phyloP scores from a whole-genome alignment of 2,113 vertebrate species.

The Agelaius phoeniceus region DNA sequence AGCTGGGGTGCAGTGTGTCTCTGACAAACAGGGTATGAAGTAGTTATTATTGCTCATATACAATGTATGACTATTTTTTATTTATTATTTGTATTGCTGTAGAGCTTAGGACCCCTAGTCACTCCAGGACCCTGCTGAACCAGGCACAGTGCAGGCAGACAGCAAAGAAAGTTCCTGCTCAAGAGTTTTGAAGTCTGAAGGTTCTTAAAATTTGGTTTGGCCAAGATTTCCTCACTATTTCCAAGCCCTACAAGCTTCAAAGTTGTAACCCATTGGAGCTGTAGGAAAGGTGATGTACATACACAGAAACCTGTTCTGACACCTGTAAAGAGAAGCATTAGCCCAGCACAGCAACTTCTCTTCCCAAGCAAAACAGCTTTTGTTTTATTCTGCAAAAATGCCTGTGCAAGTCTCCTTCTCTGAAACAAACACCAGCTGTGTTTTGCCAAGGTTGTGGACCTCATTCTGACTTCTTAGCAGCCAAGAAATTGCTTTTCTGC shows the following conservation, averaged over 20 bases:
- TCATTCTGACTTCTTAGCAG: slow-evolving; percentile 6
- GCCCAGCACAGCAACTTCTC: neutral
- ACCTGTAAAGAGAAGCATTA: neutral
- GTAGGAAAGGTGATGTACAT: neutral
- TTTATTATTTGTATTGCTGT: slow-evolving; percentile 56
- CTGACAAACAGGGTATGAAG: slow-evolving; percentile 36
- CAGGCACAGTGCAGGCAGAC: slow-evolving; percentile 48
- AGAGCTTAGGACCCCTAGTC: slow-evolving; percentile 53
- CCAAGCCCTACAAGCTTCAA: neutral
- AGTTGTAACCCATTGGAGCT: neutral
- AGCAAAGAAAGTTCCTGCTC: neutral
- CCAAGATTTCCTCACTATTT: neutral
- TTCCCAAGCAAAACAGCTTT: neutral
- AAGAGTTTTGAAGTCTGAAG: neutral
- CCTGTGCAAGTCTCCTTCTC: neutral
- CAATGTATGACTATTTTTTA: slow-evolving; percentile 2
- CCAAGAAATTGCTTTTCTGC: slow-evolving; percentile 35
- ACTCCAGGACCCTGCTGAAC: neutral
- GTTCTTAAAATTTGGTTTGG: neutral
- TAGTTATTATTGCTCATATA: neutral
- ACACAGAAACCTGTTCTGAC: neutral
- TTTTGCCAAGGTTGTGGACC: neutral
- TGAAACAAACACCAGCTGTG: neutral
- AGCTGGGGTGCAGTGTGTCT: slow-evolving; percentile 33
- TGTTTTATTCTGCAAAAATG: neutral